These are phyloP conservation scores for Neodon shergylaensis DNA, from an alignment of 2,113 vertebrate species.

Conservation along the genomic window DNA sequence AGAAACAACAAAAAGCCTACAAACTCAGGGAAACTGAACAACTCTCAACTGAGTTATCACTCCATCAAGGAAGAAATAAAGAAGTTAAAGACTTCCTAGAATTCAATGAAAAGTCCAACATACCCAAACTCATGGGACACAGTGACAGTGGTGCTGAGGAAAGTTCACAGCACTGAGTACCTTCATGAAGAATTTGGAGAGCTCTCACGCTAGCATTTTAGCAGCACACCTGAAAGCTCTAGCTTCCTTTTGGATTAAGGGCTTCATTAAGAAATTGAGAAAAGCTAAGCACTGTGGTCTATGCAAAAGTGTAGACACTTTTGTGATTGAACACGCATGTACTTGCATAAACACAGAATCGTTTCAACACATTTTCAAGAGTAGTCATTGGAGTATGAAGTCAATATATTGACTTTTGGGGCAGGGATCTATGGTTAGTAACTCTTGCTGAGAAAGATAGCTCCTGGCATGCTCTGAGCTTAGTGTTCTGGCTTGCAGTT, in stretches of 20 bases:
- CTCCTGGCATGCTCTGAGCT: not conserved
- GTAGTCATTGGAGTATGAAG: conserved; percentile 14
- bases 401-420: not conserved
- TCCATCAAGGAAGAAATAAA: not conserved
- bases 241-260: not conserved
- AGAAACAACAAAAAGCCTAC: not conserved
- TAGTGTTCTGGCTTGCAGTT: not conserved
- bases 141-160: not conserved
- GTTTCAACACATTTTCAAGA: not conserved
- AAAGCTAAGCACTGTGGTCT: not conserved
- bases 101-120: not conserved
- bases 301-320: not conserved
- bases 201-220: not conserved
- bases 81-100: not conserved
- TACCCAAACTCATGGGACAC: not conserved
- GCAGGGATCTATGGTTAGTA: not conserved
- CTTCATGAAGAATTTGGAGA: not conserved
- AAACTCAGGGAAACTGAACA: not conserved
- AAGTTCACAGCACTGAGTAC: not conserved
- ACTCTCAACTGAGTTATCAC: not conserved
- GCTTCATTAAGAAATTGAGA: conserved; percentile 1
- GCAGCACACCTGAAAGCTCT: not conserved
- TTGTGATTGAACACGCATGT: too few species aligned
- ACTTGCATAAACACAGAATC: not conserved
- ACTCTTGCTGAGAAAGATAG: not conserved